Base-by-base conservation (phyloP, 2,888 invertebrate genomes). In the Trichopoda pennipes region DNA sequence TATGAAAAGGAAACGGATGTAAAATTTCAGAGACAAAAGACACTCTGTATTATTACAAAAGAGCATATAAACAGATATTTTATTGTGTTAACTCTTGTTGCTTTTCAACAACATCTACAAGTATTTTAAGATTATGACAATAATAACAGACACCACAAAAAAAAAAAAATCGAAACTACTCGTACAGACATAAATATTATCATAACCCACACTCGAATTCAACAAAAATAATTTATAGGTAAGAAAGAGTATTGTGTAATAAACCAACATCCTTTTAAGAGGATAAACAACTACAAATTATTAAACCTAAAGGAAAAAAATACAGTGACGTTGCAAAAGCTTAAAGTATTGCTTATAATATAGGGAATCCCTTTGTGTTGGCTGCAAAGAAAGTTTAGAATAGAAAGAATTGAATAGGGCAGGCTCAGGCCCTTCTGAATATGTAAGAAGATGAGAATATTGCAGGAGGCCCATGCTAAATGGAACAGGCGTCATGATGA, bases 1-100 rank as follows among this genome's bases (percentile, higher is more conserved):
- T 53, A 60, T 63, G 38, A 66, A 47, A 69, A 68, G 69, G 74
- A 78, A 81, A 78, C 81, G 77, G 77, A 81, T 81, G 64, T 42
- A 78, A 74, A 64, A 78, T 74, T 74, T 55, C 68, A 73, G 68
- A 63, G 69, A 61, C 70, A 61, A 81, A 78, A 70, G 77, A 53
- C 74, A 44, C 63, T 42, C 69, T 78, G 42, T 49, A 63, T 77
- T 74, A 61, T 68, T 49, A 66, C 44, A 69, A 70, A 61, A 42
- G 42, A 68, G 49, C 53, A 61, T 55, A 77, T 72, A 35, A 80
- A 74, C 28, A 80, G 73, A 68, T 73, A 68, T 79, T 55, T 61
- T 74, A 28, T 64, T 53, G 64, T 61, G 60, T 58, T 60, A 68
- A 61, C 44, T 61, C 51, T 32, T 21, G 35, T 21, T 47, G 23